Conservation (phyloP, 2,113 vertebrate species). For the Parotia lawesii region DNA sequence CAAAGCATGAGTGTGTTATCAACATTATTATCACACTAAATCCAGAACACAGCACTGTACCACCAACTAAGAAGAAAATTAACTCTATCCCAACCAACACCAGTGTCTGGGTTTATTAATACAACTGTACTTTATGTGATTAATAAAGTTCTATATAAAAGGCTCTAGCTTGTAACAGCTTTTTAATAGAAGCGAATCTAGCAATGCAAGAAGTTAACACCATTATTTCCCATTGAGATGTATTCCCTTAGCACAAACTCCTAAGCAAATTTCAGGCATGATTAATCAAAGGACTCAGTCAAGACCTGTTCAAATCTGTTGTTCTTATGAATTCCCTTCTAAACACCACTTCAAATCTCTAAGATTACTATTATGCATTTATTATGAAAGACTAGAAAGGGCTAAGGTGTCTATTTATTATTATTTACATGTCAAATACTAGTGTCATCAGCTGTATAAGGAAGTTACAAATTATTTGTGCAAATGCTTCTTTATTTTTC, state of each 20-base stretch:
- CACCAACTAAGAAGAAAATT: background rate
- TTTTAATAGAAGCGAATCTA: background rate
- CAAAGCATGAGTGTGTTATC: background rate
- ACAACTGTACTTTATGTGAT: background rate
- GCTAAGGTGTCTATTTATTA: background rate
- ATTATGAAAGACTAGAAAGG: background rate
- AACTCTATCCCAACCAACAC: background rate
- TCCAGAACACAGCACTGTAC: background rate
- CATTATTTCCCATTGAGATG: background rate
- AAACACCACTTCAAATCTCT: background rate
- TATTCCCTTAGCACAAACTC: background rate
- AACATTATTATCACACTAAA: background rate
- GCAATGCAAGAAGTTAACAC: background rate
- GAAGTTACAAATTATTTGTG: background rate
- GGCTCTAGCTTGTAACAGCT: background rate
- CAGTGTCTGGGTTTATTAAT: background rate
- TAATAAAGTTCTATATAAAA: background rate
- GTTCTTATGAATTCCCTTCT: background rate
- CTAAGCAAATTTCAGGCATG: background rate
- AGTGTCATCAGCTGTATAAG: background rate
- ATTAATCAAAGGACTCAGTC: background rate
- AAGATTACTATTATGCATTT: background rate
- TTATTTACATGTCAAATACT: background rate
- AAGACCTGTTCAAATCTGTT: background rate
- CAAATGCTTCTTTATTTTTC: background rate